Evolutionary conservation across 2,888 invertebrate species (phyloP), one percentile per base, ranked within the genome.

Genomic region (Lamellibrachia satsuma): DNA sequence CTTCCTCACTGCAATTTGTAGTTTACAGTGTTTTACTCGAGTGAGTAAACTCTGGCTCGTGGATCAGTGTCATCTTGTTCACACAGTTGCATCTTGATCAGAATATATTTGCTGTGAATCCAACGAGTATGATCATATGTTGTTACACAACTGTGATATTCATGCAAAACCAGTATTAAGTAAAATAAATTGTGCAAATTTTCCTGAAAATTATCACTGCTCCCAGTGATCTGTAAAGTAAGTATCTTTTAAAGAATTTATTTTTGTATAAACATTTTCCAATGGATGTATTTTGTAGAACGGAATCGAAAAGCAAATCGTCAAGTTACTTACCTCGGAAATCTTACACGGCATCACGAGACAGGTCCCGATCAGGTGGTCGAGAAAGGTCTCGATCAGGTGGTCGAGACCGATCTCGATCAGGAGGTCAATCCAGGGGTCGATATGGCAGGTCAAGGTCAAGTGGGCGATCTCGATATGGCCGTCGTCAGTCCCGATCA

Each of bases 401-500:
- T 92, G 92, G 27, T 22, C 92, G 93, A 52, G 52, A n/a, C 51
- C 52, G 57, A 52, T 94, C 93, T 90, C 92, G 93, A 60, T 92
- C 93, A n/a, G 92, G 93, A 57, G 93, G 93, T 90, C 90, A 93
- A 92, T 92, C 91, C 39, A 11, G 52, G 22, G 91, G 93, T 55
- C 91, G 94, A 92, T 93, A 92, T 52, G 90, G 90, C 55, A 91
- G 94, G 57, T 94, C 94, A 52, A 94, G 94, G 90, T 94, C 95
- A 52, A 91, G 92, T 51, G 52, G 55, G 11, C 91, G 92, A 52
- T 90, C 52, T 75, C 75, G 75, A 75, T 75, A 75, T 75, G 22
- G 75, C 22, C 75, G 22, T n/a, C 51, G 91, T 90, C 93, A 75
- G 2, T 95, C 95, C 92, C 94, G 94, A 93, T 95, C 95, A 92